Evolutionary conservation across 2,888 invertebrate genomes (phyloP).

Genomic region (Polia nebulosa): DNA sequence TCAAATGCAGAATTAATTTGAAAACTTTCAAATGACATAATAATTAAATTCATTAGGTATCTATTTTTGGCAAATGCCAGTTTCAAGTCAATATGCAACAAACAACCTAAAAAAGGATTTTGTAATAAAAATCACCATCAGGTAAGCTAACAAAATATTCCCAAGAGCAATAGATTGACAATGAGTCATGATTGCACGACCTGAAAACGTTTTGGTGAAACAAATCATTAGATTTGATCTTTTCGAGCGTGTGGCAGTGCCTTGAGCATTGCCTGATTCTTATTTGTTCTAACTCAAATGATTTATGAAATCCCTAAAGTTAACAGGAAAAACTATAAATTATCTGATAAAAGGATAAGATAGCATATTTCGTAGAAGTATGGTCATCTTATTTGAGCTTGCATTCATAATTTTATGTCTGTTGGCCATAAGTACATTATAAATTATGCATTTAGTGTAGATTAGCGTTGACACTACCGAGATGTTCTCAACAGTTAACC

Average conservation of each 20-base stretch:
- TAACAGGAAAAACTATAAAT: conserved; percentile 23
- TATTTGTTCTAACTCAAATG: conserved; percentile 65
- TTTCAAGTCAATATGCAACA: conserved; percentile 22
- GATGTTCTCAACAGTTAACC: conserved; percentile 26
- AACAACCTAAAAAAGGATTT: conserved; percentile 10
- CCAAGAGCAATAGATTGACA: conserved; percentile 78
- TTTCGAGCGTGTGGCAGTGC: conserved; percentile 71
- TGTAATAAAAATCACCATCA: conserved; percentile 25
- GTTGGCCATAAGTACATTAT: conserved; percentile 2
- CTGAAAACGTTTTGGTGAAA: conserved; percentile 76
- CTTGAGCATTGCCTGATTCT: conserved; percentile 62
- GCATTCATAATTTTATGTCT: conserved; percentile 8
- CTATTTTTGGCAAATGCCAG: conserved; percentile 32
- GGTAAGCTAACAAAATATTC: conserved; percentile 72
- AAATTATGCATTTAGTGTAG: conserved; percentile 9
- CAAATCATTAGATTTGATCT: conserved; percentile 83
- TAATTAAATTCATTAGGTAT: conserved; percentile 1
- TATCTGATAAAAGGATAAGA: conserved; percentile 8
- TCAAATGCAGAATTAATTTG: conserved; percentile 15
- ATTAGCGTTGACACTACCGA: conserved; percentile 4
- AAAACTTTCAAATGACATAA: conserved; percentile 11
- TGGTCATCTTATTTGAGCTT: conserved; percentile 2
- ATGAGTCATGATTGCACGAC: conserved; percentile 75
- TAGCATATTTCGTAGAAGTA: conserved; percentile 23
- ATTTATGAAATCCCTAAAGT: conserved; percentile 67